phyloP scores from a whole-genome alignment of 2,797 vertebrate genomes.

The Sebastes itinus region DNA sequence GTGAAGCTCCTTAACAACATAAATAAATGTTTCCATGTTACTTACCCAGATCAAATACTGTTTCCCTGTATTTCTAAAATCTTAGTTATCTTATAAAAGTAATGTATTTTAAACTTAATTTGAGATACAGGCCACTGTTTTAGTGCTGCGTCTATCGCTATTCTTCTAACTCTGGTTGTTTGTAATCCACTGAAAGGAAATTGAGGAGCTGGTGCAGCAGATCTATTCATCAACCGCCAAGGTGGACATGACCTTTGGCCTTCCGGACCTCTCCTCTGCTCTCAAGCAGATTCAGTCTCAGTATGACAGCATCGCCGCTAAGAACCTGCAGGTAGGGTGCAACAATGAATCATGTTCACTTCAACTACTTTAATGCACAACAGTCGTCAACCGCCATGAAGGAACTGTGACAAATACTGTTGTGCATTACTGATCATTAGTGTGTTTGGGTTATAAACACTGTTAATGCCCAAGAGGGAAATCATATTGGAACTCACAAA shows the following conservation, averaged over 20 bases:
- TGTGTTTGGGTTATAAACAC: neutral
- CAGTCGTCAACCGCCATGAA: neutral
- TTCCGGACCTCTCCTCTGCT: constrained; percentile 85
- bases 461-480: too few species aligned
- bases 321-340: constrained; percentile 86
- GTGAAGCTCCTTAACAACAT: neutral
- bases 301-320: constrained; percentile 87
- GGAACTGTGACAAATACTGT: neutral
- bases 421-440: neutral
- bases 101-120: neutral
- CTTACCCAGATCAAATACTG: neutral
- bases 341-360: neutral
- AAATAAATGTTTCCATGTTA: neutral
- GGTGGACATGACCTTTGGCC: constrained; percentile 78
- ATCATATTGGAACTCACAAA: too few species aligned
- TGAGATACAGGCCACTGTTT: neutral
- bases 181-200: constrained; percentile 73
- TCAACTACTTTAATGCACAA: neutral
- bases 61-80: neutral
- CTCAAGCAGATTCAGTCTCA: constrained; percentile 86
- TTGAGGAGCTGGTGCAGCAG: constrained; percentile 84
- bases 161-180: constrained; percentile 1
- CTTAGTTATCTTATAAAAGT: neutral
- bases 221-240: constrained; percentile 76
- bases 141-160: neutral